Percentiles rank a stretch among this genome's conserved stretches.
phyloP scores from a whole-genome alignment of 2,888 invertebrate species.

The Lasioglossum calceatum region DNA sequence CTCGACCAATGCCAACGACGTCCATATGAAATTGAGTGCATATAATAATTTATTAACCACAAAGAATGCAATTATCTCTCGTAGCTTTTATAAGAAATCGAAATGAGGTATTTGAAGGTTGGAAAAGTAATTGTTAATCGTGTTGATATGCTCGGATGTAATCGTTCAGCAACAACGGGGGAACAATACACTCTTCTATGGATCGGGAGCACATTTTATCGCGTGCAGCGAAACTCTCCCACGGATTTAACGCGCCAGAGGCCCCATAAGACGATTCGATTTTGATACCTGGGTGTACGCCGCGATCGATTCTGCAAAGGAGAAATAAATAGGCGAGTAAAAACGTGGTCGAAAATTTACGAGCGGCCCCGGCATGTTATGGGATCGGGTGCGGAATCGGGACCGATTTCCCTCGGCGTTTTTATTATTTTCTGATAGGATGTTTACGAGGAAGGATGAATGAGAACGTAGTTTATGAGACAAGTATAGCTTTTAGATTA shows the following conservation, averaged over 20 bases:
- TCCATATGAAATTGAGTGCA: neutral
- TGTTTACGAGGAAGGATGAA: constrained; percentile 76
- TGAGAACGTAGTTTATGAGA: constrained; percentile 80
- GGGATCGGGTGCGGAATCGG: constrained; percentile 62
- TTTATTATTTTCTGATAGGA: constrained; percentile 81
- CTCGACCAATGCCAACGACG: too few relatives aligned
- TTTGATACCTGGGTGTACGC: constrained; percentile 52
- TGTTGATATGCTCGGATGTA: neutral
- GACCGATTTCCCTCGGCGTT: constrained; percentile 73
- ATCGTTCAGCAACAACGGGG: neutral
- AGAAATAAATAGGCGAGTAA: constrained; percentile 72
- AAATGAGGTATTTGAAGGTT: neutral
- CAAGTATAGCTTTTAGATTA: constrained; percentile 81
- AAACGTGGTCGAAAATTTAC: constrained; percentile 74
- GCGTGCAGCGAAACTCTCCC: constrained; percentile 20
- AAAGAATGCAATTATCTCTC: neutral
- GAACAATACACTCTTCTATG: neutral
- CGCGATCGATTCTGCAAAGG: constrained; percentile 64
- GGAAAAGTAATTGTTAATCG: neutral
- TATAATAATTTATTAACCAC: neutral
- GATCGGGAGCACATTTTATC: neutral
- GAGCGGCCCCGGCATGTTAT: constrained; percentile 69
- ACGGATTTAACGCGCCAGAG: constrained; percentile 13
- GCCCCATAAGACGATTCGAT: constrained; percentile 43
- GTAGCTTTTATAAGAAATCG: neutral